These are phyloP conservation scores for Phlogophora meticulosa DNA, from an alignment of 2,888 invertebrate genomes.

Conservation along the genomic window DNA sequence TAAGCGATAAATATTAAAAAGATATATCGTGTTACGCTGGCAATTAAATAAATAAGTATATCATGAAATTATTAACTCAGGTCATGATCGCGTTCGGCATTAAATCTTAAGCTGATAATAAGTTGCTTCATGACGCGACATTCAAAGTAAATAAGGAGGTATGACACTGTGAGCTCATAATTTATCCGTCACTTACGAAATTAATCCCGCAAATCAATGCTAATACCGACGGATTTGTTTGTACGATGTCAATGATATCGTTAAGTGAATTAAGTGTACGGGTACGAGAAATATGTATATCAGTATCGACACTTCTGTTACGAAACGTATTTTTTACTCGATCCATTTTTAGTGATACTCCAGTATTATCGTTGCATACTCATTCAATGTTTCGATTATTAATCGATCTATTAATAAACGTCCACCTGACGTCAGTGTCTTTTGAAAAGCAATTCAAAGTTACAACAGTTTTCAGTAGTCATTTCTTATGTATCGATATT, in stretches of 20 bases:
- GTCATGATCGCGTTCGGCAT: conserved; percentile 29
- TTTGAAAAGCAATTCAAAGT: too few species aligned
- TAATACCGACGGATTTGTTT: conserved; percentile 71
- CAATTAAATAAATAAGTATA: conserved; percentile 28
- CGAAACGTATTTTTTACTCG: too few species aligned
- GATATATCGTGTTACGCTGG: conserved; percentile 4
- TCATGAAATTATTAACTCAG: conserved; percentile 43
- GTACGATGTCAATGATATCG: conserved; percentile 54
- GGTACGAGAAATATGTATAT: neutral
- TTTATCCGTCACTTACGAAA: conserved; percentile 74
- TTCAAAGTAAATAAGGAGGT: conserved; percentile 42
- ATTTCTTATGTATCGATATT: neutral
- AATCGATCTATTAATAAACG: too few species aligned
- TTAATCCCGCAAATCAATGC: conserved; percentile 74
- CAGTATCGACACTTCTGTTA: too few species aligned
- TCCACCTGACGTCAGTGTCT: too few species aligned
- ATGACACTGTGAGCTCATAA: conserved; percentile 66
- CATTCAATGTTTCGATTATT: too few species aligned
- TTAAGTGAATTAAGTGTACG: conserved; percentile 48
- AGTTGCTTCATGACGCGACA: conserved; percentile 54
- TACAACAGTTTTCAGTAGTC: too few species aligned
- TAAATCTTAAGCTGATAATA: conserved; percentile 57
- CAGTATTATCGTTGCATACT: too few species aligned
- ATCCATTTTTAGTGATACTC: too few species aligned
- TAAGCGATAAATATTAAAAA: conserved; percentile 4